Conservation (phyloP, 2,797 vertebrate species). For the Hyperoplus immaculatus region DNA sequence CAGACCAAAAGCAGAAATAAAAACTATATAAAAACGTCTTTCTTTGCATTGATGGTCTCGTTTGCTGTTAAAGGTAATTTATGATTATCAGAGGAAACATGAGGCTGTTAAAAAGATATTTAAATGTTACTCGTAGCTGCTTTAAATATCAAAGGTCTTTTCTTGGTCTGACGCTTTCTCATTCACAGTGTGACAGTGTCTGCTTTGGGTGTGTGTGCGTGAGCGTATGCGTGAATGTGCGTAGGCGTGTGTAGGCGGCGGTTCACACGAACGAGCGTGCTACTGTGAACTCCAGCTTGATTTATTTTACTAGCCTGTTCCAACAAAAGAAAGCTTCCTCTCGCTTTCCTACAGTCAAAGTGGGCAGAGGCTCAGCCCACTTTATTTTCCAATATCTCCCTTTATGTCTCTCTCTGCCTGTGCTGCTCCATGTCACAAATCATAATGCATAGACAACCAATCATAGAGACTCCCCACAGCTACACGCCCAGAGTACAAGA, state of each 20-base stretch:
- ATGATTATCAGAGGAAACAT: too few relatives aligned
- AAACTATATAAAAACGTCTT: too few relatives aligned
- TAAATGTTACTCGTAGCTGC: too few relatives aligned
- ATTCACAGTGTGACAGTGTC: constrained; percentile 13
- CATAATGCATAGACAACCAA: background rate
- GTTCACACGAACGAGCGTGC: constrained; percentile 56
- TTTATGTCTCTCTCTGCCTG: background rate
- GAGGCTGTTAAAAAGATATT: too few relatives aligned
- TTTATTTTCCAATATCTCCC: background rate
- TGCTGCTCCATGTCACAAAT: constrained; percentile 12
- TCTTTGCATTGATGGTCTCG: too few relatives aligned
- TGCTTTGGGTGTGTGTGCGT: constrained; percentile 7
- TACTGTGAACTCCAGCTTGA: constrained; percentile 50
- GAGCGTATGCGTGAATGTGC: constrained; percentile 14
- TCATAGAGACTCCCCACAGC: constrained; percentile 8
- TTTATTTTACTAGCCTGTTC: constrained; percentile 36
- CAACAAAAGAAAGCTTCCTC: constrained; percentile 12
- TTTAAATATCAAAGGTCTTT: constrained; percentile 52
- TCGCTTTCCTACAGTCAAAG: constrained; percentile 12
- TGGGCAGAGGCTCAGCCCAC: background rate
- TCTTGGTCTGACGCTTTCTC: constrained; percentile 44
- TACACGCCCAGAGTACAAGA: constrained; percentile 31
- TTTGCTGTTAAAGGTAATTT: too few relatives aligned
- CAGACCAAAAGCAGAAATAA: too few relatives aligned
- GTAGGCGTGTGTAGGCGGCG: constrained; percentile 50